Evolutionary conservation across 2,797 vertebrate genomes (phyloP).

Genomic region (Phylloscopus collybita): DNA sequence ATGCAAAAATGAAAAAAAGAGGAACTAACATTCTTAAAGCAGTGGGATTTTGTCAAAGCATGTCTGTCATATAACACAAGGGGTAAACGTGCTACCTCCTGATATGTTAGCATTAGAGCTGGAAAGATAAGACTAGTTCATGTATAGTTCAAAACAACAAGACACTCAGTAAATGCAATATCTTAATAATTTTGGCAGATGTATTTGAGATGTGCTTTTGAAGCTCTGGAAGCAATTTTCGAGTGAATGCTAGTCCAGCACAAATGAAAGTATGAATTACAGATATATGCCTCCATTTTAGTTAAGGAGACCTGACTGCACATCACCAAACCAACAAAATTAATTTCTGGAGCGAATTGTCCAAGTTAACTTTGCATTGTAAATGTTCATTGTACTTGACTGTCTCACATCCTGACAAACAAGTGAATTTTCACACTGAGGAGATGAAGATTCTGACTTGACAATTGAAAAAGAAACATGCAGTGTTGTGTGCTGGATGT

Average conservation of each 20-base stretch:
- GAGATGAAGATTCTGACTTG: not conserved
- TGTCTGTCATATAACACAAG: not conserved
- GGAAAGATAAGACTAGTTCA: conserved; percentile 27
- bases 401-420: not conserved
- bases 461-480: not conserved
- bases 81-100: not conserved
- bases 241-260: not conserved
- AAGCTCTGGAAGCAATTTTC: conserved; percentile 45
- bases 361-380: not conserved
- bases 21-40: not conserved
- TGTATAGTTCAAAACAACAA: conserved; percentile 19
- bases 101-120: not conserved
- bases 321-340: not conserved
- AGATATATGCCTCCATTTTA: not conserved
- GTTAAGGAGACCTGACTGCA: not conserved
- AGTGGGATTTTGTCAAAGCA: not conserved
- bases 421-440: not conserved
- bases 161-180: not conserved
- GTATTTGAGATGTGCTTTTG: conserved; percentile 4
- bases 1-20: conserved; percentile 20
- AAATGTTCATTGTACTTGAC: not conserved
- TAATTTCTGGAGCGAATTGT: not conserved
- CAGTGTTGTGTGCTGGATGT: not conserved
- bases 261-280: not conserved
- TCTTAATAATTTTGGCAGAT: conserved; percentile 45